A percentile compares a stretch with the other conserved stretches of the same genome.
These are phyloP conservation scores for Nesidiocoris tenuis DNA, from an alignment of 2,888 invertebrate species.

Conservation along the genomic window DNA sequence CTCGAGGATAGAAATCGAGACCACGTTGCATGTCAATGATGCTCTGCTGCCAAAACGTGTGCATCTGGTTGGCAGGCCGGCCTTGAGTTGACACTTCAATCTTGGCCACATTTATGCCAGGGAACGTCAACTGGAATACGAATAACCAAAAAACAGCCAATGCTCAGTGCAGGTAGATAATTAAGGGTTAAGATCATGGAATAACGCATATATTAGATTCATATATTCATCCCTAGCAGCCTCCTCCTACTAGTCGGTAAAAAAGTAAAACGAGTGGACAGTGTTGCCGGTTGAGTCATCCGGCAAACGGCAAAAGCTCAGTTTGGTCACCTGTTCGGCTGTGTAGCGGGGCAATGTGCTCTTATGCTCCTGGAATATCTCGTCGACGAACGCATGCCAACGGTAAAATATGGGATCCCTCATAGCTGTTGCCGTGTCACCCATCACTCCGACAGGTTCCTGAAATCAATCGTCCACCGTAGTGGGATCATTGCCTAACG, in stretches of 20 bases:
- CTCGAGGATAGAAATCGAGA: slow-evolving; percentile 77
- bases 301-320: no score
- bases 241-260: no score
- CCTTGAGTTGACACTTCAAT: slow-evolving; percentile 60
- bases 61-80: slow-evolving; percentile 59
- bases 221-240: no score
- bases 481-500: no score
- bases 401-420: slow-evolving; percentile 83
- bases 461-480: slow-evolving; percentile 53
- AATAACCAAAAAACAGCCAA: neutral
- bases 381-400: slow-evolving; percentile 78
- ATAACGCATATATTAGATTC: no score
- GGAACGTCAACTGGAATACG: slow-evolving; percentile 61
- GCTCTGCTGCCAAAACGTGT: slow-evolving; percentile 78
- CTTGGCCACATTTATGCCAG: slow-evolving; percentile 63
- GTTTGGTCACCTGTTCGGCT: slow-evolving; percentile 62
- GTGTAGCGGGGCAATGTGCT: slow-evolving; percentile 67
- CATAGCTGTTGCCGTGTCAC: slow-evolving; percentile 82
- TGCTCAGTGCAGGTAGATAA: neutral
- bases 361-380: slow-evolving; percentile 75
- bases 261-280: no score
- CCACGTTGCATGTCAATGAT: slow-evolving; percentile 76
- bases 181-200: no score
- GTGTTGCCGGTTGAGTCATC: no score
- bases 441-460: slow-evolving; percentile 81